Evolutionary conservation across 2,113 vertebrate genomes (phyloP), one percentile per base, ranked within the genome.

Genomic region (Apodemus sylvaticus): DNA sequence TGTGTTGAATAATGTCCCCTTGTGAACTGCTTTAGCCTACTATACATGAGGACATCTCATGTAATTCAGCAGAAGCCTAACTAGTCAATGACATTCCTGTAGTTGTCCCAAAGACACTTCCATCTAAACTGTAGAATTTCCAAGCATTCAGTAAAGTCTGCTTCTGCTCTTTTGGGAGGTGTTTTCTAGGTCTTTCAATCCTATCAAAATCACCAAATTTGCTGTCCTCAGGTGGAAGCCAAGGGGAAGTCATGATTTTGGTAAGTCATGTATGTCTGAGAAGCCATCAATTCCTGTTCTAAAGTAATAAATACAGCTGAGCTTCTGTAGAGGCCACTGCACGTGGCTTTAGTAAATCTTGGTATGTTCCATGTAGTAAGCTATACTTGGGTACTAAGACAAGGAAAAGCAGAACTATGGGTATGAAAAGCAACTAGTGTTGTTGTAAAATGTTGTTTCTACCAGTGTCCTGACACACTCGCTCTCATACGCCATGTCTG

Each of bases 301-400:
- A 74, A 70, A 94, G 73, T 48, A 93, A 88, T 83, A 93, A 91
- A 87, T 34, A 79, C 3, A 95, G 83, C 31, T 58, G 88, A 77
- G 36, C 87, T 89, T 96, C 77, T 93, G 45, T 29, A 92, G 93
- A 96, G 74, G 85, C n/a, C 58, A 42, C 90, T 88, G 29, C 87
- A 78, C 88, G 76, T 68, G 45, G 58, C 29, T 68, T 93, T 95
- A 66, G 76, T 83, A 96, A 88, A 74, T 78, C 74, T 66, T 90
- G 83, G 90, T 5, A 1, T 95, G 42, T 45, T 92, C 60, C 12
- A 85, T 11, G 94, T 0, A 92, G 58, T 42, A 77, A 97, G 91
- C 29, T 77, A 22, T n/a, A 90, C 55, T 68, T 66, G 62, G 31
- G 55, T 60, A 31, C 62, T 86, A 62, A 93, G 95, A 90, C 26